Evolutionary conservation across 2,113 vertebrate genomes (phyloP).

Genomic region (Thomomys bottae): DNA sequence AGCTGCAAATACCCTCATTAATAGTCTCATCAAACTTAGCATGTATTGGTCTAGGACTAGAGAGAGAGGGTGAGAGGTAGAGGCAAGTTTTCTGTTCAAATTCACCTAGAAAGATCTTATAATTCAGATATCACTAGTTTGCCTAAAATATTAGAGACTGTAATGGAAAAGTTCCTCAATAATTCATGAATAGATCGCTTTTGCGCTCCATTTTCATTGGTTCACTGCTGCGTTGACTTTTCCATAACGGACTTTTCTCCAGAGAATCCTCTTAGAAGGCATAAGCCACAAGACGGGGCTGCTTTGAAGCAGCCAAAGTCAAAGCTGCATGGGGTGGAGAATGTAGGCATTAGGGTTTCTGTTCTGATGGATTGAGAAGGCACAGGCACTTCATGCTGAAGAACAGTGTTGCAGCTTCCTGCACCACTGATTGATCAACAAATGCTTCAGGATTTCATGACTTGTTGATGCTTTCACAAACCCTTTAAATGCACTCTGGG

Average conservation of each 20-base stretch:
- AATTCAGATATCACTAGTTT: conserved; percentile 51
- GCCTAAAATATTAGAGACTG: conserved; percentile 54
- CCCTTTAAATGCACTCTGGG: not conserved
- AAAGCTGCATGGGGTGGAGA: not conserved
- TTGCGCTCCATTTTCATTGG: not conserved
- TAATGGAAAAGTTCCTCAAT: not conserved
- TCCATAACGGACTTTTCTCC: conserved; percentile 7
- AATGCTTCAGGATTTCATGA: not conserved
- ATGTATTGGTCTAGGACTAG: not conserved
- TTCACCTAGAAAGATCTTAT: not conserved
- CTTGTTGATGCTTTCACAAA: not conserved
- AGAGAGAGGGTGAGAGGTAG: not conserved
- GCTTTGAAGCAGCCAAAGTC: conserved; percentile 31
- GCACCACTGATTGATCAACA: not conserved
- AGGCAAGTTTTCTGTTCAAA: not conserved
- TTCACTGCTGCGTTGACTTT: not conserved
- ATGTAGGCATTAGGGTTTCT: not conserved
- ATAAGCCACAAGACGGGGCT: conserved; percentile 78
- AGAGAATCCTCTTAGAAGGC: not conserved
- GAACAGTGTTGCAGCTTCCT: not conserved
- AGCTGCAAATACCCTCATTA: not conserved
- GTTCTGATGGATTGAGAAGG: not conserved
- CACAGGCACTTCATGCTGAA: not conserved
- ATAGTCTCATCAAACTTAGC: not conserved
- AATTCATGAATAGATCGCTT: conserved; percentile 36